These are phyloP conservation scores for Mechanitis messenoides DNA, from an alignment of 2,888 invertebrate genomes.

Conservation along the genomic window DNA sequence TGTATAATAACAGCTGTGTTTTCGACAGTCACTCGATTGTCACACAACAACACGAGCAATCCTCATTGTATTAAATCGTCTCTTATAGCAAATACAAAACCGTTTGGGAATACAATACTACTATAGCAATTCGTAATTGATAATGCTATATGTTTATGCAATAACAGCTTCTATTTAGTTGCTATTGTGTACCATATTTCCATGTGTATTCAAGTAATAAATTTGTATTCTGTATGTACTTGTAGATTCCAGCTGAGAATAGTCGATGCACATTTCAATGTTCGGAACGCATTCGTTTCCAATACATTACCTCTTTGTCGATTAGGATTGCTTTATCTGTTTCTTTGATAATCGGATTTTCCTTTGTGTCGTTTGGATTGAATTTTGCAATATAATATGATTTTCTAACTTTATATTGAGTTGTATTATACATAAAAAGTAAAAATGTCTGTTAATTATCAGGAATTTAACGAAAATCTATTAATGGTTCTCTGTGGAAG, in stretches of 20 bases:
- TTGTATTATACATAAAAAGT: no score
- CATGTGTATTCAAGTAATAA: slow-evolving; percentile 20
- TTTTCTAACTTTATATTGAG: no score
- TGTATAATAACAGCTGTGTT: no score
- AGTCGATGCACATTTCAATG: slow-evolving; percentile 30
- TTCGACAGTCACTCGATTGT: no score
- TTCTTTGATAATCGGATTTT: slow-evolving; percentile 13
- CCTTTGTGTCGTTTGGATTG: no score
- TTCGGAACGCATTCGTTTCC: slow-evolving; percentile 28
- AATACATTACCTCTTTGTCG: slow-evolving; percentile 31
- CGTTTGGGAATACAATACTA: slow-evolving; percentile 8
- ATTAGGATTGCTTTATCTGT: slow-evolving; percentile 30
- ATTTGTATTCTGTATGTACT: slow-evolving; percentile 21
- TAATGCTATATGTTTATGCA: slow-evolving; percentile 4
- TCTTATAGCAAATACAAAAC: neutral
- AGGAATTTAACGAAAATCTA: no score
- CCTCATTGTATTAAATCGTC: slow-evolving; percentile 4
- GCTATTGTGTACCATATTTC: slow-evolving; percentile 19
- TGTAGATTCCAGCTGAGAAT: slow-evolving; percentile 11
- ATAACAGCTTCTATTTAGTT: slow-evolving; percentile 8
- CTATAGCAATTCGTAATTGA: slow-evolving; percentile 6
- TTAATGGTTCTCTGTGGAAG: no score
- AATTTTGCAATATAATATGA: no score
- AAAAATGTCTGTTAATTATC: no score
- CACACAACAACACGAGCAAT: no score